Conservation (phyloP, 2,888 invertebrate species). For the Automeris io region DNA sequence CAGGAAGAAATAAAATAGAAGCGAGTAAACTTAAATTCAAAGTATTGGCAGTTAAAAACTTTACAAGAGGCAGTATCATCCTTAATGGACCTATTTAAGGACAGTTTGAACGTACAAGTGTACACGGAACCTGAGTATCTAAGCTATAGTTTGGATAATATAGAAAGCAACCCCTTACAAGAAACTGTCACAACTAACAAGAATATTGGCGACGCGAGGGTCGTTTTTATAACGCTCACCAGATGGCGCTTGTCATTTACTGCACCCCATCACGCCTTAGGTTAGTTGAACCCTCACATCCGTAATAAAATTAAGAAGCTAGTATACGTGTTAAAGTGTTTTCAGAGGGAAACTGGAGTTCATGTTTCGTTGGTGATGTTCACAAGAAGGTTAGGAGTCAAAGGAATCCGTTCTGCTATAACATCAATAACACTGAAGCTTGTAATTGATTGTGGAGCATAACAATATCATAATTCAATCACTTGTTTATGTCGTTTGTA, state of each 20-base stretch:
- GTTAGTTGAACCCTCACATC: conserved; percentile 22
- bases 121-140: not conserved
- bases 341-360: conserved; percentile 12
- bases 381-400: conserved; percentile 62
- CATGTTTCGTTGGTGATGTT: conserved; percentile 31
- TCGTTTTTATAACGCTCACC: conserved; percentile 65
- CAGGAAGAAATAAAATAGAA: too few relatives aligned
- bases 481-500: conserved; percentile 14
- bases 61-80: too few relatives aligned
- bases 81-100: too few relatives aligned
- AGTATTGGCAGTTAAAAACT: too few relatives aligned
- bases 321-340: not conserved
- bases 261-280: conserved; percentile 42
- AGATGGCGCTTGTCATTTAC: conserved; percentile 71
- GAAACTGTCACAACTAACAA: conserved; percentile 62
- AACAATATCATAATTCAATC: conserved; percentile 64
- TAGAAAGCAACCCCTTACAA: conserved; percentile 38
- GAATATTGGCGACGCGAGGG: conserved; percentile 58
- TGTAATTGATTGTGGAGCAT: conserved; percentile 60
- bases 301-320: conserved; percentile 7
- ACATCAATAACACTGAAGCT: conserved; percentile 53
- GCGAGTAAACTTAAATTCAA: too few relatives aligned
- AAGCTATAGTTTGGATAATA: conserved; percentile 21
- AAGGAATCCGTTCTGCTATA: conserved; percentile 60
- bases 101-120: too few relatives aligned